A percentile compares a stretch with the other conserved stretches of the same genome.
Conservation (phyloP, 2,888 invertebrate genomes). For the Tricholauxania praeusta region DNA sequence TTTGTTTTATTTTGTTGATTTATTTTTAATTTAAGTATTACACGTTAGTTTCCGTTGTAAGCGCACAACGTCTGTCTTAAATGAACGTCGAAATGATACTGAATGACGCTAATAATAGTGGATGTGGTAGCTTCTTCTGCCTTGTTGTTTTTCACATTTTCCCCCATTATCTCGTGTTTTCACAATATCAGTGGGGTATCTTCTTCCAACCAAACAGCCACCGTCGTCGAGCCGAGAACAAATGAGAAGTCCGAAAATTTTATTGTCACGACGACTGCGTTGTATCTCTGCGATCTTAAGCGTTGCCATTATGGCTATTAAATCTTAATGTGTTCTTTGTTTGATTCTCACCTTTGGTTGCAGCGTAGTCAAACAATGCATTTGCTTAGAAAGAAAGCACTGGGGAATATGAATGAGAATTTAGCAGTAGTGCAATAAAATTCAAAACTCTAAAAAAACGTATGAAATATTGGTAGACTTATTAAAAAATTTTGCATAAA, state of each 20-base stretch:
- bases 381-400: no score
- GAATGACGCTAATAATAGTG: slow-evolving; percentile 21
- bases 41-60: no score
- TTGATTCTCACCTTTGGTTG: no score
- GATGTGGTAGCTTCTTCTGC: slow-evolving; percentile 2
- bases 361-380: not conserved
- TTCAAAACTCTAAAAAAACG: no score
- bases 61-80: not conserved
- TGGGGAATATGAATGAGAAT: not conserved
- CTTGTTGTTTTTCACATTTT: not conserved
- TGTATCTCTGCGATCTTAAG: no score
- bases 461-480: no score
- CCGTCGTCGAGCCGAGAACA: slow-evolving; percentile 14
- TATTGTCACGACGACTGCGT: no score
- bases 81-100: slow-evolving; percentile 26
- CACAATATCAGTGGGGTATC: not conserved
- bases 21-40: no score
- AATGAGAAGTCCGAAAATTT: not conserved
- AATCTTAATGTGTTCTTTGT: no score
- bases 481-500: no score
- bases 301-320: no score
- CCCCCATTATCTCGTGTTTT: not conserved
- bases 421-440: not conserved
- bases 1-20: no score
- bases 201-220: not conserved